phyloP scores from a whole-genome alignment of 2,113 vertebrate species.

The Sylvilagus bachmani region DNA sequence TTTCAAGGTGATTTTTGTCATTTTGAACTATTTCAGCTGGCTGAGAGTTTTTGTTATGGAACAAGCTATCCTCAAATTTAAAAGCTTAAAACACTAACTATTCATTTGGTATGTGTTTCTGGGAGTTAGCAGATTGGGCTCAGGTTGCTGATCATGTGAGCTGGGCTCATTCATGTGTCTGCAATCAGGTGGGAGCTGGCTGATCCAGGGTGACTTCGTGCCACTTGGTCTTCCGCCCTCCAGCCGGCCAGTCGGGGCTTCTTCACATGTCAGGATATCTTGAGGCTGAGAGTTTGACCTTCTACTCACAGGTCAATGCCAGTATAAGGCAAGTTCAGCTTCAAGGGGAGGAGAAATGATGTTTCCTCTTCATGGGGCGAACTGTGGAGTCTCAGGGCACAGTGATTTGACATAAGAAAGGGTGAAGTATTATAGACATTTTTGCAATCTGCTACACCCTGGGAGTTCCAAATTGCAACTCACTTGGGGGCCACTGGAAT shows the following conservation, averaged over 20 bases:
- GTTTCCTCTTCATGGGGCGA: neutral
- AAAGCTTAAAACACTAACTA: constrained; percentile 23
- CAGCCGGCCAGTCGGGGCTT: neutral
- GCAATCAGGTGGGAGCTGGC: neutral
- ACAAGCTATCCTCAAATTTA: neutral
- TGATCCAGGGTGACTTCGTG: neutral
- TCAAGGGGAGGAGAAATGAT: neutral
- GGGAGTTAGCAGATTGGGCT: neutral
- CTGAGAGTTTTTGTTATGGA: neutral
- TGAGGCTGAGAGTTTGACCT: neutral
- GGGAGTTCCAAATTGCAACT: constrained; percentile 43
- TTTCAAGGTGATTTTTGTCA: constrained; percentile 26
- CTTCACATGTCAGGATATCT: neutral
- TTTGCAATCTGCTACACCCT: constrained; percentile 33
- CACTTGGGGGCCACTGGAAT: neutral
- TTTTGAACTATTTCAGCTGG: neutral
- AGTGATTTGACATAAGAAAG: neutral
- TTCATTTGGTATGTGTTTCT: neutral
- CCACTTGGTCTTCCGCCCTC: neutral
- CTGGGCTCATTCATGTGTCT: rapidly evolving
- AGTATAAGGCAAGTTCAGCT: constrained; percentile 28
- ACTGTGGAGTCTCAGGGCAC: neutral
- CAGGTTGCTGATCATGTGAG: neutral
- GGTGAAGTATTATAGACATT: constrained; percentile 15
- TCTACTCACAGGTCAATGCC: neutral